Evolutionary conservation across 2,888 invertebrate species (phyloP).

Genomic region (Agriopis marginaria): DNA sequence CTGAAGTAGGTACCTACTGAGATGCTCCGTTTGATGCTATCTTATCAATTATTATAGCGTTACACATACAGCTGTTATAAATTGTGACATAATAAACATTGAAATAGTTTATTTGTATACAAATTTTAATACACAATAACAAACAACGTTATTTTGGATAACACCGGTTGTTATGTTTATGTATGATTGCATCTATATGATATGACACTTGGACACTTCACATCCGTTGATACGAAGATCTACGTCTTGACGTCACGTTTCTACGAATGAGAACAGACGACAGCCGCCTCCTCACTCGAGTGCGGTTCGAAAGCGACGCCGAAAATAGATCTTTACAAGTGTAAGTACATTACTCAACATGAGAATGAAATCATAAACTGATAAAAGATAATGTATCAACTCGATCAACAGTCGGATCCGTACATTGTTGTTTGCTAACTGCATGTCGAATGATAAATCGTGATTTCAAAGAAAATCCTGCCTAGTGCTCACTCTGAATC

Average conservation of each 20-base stretch:
- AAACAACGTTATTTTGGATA: slow-evolving; percentile 43
- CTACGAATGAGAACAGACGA: slow-evolving; percentile 59
- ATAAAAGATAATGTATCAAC: slow-evolving; percentile 50
- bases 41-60: slow-evolving; percentile 50
- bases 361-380: slow-evolving; percentile 51
- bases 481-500: slow-evolving; percentile 25
- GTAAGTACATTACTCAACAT: slow-evolving; percentile 57
- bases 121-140: slow-evolving; percentile 29
- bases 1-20: slow-evolving; percentile 30
- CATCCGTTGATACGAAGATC: slow-evolving; percentile 41
- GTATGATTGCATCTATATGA: slow-evolving; percentile 51
- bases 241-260: slow-evolving; percentile 50
- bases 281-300: slow-evolving; percentile 51
- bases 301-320: slow-evolving; percentile 59
- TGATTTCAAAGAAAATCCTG: slow-evolving; percentile 34
- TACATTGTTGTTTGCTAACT: slow-evolving; percentile 28
- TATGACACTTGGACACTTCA: slow-evolving; percentile 48
- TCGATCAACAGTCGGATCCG: slow-evolving; percentile 44
- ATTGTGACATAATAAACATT: slow-evolving; percentile 30
- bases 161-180: slow-evolving; percentile 52
- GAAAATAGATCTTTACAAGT: slow-evolving; percentile 63
- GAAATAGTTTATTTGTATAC: slow-evolving; percentile 23
- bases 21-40: slow-evolving; percentile 49
- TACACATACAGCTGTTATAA: slow-evolving; percentile 42
- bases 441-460: slow-evolving; percentile 32